Conservation (phyloP, 2,797 vertebrate genomes). For the Gallirallus australis region DNA sequence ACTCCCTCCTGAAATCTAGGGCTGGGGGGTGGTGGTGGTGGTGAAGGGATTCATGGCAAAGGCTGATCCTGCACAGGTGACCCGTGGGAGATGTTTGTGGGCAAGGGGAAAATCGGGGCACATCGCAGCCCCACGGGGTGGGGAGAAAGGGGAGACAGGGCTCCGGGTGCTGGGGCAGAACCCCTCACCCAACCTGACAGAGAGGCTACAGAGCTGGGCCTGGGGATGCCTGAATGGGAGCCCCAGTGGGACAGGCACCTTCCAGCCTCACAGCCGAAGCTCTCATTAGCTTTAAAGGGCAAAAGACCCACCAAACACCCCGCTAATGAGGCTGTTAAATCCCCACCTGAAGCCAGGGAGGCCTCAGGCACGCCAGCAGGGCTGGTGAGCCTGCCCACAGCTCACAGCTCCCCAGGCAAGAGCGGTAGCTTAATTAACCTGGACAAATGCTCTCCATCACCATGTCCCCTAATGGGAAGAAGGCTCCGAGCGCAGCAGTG, state of each 20-base stretch:
- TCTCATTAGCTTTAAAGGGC: not conserved
- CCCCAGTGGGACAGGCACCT: not conserved
- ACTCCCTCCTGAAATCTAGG: rapidly evolving
- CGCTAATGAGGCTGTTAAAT: conserved; percentile 59
- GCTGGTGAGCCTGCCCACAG: not conserved
- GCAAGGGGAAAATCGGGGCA: not conserved
- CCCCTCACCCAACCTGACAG: rapidly evolving
- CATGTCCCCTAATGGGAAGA: conserved; percentile 1
- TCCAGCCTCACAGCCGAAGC: not conserved
- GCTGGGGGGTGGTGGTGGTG: too few species aligned
- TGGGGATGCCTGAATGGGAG: rapidly evolving
- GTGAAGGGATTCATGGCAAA: not conserved
- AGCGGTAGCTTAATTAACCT: not conserved
- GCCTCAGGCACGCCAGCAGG: rapidly evolving
- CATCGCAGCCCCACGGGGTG: rapidly evolving
- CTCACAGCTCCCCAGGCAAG: not conserved
- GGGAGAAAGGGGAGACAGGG: not conserved
- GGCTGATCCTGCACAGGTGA: rapidly evolving
- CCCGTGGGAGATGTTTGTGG: rapidly evolving
- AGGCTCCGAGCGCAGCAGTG: not conserved
- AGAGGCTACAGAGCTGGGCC: not conserved
- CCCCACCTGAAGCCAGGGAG: not conserved
- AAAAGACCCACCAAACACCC: not conserved
- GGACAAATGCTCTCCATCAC: not conserved
- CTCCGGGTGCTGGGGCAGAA: not conserved